These are phyloP conservation scores for Penaeus monodon DNA, from an alignment of 2,888 invertebrate genomes.

Conservation along the genomic window DNA sequence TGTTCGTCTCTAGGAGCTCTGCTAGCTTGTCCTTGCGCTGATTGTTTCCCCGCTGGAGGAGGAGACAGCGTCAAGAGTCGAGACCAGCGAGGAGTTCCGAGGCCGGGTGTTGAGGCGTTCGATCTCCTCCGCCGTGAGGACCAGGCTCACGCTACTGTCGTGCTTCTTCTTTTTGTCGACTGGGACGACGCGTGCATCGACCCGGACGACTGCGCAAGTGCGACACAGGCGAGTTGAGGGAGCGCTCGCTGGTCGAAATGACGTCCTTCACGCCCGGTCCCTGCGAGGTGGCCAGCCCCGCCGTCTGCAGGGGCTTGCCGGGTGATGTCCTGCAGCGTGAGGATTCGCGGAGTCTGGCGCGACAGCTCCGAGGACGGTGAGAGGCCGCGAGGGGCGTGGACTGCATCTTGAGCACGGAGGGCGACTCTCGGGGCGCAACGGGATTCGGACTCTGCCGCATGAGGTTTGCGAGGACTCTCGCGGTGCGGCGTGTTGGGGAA, in stretches of 20 bases:
- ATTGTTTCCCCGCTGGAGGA: constrained; percentile 73
- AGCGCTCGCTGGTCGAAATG: constrained; percentile 85
- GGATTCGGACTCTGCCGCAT: constrained; percentile 67
- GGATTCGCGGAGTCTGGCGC: constrained; percentile 89
- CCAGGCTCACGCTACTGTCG: constrained; percentile 74
- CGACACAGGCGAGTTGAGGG: constrained; percentile 90
- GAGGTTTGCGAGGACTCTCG: constrained; percentile 73
- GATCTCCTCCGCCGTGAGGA: constrained; percentile 86
- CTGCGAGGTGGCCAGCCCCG: constrained; percentile 89
- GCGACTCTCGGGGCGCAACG: constrained; percentile 64
- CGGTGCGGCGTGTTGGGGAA: constrained; percentile 78
- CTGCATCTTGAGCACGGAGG: constrained; percentile 76
- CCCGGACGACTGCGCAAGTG: constrained; percentile 83
- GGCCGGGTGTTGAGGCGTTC: constrained; percentile 88
- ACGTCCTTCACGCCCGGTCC: constrained; percentile 70
- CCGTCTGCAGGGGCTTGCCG: constrained; percentile 90
- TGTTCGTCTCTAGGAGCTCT: constrained; percentile 69
- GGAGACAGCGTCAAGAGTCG: constrained; percentile 93
- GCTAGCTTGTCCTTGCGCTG: constrained; percentile 67
- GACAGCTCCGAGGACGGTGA: constrained; percentile 94
- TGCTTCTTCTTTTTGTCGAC: constrained; percentile 68
- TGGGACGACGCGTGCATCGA: constrained; percentile 69
- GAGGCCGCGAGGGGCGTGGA: constrained; percentile 90
- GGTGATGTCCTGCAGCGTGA: constrained; percentile 93
- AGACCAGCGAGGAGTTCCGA: constrained; percentile 86